Evolutionary conservation across 2,113 vertebrate species (phyloP).

Genomic region (Butorides virescens): DNA sequence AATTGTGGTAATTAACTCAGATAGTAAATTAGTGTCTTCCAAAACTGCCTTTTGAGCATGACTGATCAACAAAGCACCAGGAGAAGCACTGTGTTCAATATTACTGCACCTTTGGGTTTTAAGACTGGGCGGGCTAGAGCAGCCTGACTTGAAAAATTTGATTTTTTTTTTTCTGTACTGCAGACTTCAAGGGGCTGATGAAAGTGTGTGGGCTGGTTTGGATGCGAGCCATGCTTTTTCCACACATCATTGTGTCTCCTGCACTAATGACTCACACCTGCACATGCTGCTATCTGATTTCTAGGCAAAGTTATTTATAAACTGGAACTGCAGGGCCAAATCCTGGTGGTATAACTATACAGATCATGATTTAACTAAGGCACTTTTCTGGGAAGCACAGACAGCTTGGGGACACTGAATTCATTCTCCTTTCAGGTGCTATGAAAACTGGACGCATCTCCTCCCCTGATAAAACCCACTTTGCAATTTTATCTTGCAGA

Average conservation of each 20-base stretch:
- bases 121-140: neutral
- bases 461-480: neutral
- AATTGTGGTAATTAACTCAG: neutral
- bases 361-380: neutral
- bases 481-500: neutral
- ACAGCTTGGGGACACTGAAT: neutral
- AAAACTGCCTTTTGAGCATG: neutral
- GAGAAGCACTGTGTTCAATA: neutral
- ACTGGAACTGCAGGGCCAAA: neutral
- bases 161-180: neutral
- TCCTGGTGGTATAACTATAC: neutral
- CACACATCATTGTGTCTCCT: slow-evolving; percentile 60
- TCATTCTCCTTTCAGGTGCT: neutral
- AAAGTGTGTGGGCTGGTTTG: slow-evolving; percentile 48
- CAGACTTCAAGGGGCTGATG: slow-evolving; percentile 43
- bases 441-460: neutral
- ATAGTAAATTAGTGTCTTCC: neutral
- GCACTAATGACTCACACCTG: slow-evolving; percentile 63
- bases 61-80: neutral
- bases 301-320: slow-evolving; percentile 51
- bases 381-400: neutral
- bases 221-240: slow-evolving; percentile 39
- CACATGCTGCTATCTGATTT: slow-evolving; percentile 41
- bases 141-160: neutral
- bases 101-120: neutral